Conservation (phyloP, 2,113 vertebrate species). For the Meleagris gallopavo region DNA sequence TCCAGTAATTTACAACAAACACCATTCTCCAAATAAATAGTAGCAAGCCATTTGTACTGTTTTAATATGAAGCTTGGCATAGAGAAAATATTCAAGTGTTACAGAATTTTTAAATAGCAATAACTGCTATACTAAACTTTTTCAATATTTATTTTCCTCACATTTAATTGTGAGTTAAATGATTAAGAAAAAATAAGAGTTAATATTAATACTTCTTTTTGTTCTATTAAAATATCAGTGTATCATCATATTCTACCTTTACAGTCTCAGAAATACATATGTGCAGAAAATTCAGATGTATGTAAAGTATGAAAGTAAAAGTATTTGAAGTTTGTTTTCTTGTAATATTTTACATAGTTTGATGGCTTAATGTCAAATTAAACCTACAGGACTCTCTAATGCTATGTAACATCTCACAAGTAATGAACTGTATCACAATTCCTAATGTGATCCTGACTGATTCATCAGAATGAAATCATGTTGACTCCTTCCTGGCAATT, state of each 20-base stretch:
- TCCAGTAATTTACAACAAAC: neutral
- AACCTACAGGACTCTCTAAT: neutral
- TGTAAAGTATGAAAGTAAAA: constrained; percentile 23
- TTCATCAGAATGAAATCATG: constrained; percentile 9
- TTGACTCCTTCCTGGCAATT: constrained; percentile 49
- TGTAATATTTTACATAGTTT: constrained; percentile 25
- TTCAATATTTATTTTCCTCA: neutral
- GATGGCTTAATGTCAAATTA: constrained; percentile 46
- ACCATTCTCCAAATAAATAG: neutral
- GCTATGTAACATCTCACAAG: neutral
- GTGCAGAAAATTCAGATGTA: neutral
- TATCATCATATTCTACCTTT: neutral
- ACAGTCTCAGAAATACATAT: neutral
- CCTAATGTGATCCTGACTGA: constrained; percentile 33
- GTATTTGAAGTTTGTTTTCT: neutral
- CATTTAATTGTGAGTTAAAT: neutral
- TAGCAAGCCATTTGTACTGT: neutral
- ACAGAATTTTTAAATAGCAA: neutral
- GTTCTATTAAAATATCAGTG: neutral
- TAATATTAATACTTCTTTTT: neutral
- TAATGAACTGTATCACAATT: constrained; percentile 58
- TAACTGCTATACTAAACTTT: neutral
- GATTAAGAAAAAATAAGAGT: neutral
- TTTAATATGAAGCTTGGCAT: neutral
- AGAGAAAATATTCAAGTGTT: neutral